Evolutionary conservation across 2,797 vertebrate species (phyloP).

Genomic region (Urocyon cinereoargenteus): DNA sequence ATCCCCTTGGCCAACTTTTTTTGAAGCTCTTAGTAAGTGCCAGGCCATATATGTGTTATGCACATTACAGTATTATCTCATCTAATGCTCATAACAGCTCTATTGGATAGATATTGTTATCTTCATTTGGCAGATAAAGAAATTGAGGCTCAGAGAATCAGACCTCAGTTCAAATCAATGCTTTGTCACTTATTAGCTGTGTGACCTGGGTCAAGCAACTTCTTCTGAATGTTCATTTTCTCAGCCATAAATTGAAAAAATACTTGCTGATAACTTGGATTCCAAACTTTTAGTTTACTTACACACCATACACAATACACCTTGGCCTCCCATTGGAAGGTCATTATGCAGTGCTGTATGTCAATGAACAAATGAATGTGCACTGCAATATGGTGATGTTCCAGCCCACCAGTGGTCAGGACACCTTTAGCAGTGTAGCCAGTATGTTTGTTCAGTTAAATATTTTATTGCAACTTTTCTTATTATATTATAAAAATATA

Average conservation of each 20-base stretch:
- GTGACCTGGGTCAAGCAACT: not conserved
- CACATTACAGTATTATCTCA: not conserved
- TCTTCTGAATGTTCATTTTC: not conserved
- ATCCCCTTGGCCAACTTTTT: not conserved
- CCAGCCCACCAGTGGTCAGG: not conserved
- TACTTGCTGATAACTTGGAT: not conserved
- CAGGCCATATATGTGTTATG: not conserved
- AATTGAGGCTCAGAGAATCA: not conserved
- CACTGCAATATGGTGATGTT: accelerated
- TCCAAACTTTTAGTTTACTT: not conserved
- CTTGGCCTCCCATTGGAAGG: not conserved
- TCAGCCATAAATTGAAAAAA: not conserved
- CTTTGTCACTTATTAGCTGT: not conserved
- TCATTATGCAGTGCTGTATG: not conserved
- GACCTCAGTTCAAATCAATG: not conserved
- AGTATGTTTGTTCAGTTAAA: not conserved
- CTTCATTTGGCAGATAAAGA: not conserved
- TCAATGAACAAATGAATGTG: not conserved
- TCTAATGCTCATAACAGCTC: not conserved
- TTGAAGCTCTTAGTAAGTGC: not conserved
- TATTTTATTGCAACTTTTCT: not conserved
- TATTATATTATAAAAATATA: not conserved
- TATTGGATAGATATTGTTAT: not conserved
- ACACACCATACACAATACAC: not conserved
- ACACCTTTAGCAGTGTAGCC: not conserved